Conservation (phyloP, 2,888 invertebrate species). For the Microctonus brassicae region DNA sequence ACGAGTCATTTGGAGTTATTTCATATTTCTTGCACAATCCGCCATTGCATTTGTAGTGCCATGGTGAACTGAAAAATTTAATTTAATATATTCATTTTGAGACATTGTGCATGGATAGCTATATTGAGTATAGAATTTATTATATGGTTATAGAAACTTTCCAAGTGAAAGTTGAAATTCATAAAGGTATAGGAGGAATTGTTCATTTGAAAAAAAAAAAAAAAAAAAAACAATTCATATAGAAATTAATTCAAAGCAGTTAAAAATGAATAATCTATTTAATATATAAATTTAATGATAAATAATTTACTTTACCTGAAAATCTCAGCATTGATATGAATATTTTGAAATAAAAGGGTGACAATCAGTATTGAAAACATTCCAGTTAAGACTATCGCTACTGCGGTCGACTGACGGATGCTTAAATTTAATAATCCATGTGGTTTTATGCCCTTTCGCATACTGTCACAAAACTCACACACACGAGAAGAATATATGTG, state of each 20-base stretch:
- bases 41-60: constrained; percentile 62
- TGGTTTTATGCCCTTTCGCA: constrained; percentile 49
- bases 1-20: constrained; percentile 49
- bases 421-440: constrained; percentile 42
- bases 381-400: constrained; percentile 42
- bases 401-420: constrained; percentile 44
- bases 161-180: constrained; percentile 36
- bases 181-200: neutral
- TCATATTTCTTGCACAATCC: constrained; percentile 60
- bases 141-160: constrained; percentile 6
- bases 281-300: constrained; percentile 4
- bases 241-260: constrained; percentile 8
- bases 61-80: constrained; percentile 56
- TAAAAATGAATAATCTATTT: neutral
- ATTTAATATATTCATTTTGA: constrained; percentile 1
- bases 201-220: neutral
- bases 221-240: neutral
- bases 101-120: neutral
- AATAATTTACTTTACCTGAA: constrained; percentile 47
- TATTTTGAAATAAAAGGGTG: constrained; percentile 42
- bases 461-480: constrained; percentile 8
- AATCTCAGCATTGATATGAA: constrained; percentile 37
- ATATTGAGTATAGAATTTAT: too few relatives aligned
- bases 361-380: constrained; percentile 51
- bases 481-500: constrained; percentile 21